Evolutionary conservation across 2,888 invertebrate genomes (phyloP).

Genomic region (Hipparchia sbordonii): DNA sequence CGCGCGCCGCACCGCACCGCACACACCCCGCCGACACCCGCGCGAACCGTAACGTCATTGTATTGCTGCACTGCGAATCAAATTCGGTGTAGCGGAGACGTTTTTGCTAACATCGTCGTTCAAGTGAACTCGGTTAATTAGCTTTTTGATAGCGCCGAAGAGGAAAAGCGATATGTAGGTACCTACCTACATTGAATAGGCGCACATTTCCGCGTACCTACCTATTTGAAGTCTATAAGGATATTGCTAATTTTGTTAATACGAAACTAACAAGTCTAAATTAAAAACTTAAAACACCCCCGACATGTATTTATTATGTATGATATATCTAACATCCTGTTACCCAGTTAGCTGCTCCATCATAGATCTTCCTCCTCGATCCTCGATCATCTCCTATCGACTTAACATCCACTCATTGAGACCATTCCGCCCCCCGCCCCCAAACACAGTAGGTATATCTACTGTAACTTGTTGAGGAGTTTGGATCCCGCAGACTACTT

Average conservation of each 20-base stretch:
- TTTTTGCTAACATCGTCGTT: conserved; percentile 50
- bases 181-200: background rate
- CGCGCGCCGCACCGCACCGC: conserved; percentile 43
- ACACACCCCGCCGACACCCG: conserved; percentile 59
- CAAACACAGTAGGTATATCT: no score
- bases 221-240: no score
- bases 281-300: background rate
- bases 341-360: no score
- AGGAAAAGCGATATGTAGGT: background rate
- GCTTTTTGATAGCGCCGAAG: conserved; percentile 35
- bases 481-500: no score
- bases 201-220: no score
- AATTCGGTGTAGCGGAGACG: conserved; percentile 65
- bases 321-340: no score
- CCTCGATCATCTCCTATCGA: no score
- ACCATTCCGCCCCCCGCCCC: no score
- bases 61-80: conserved; percentile 68
- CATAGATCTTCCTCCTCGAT: no score
- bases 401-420: no score
- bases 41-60: conserved; percentile 75
- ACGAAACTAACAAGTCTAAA: background rate
- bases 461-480: no score
- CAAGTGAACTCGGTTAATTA: conserved; percentile 45
- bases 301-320: background rate
- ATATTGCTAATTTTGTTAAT: background rate